Conservation (phyloP, 2,113 vertebrate species). For the Periophthalmus modestus region DNA sequence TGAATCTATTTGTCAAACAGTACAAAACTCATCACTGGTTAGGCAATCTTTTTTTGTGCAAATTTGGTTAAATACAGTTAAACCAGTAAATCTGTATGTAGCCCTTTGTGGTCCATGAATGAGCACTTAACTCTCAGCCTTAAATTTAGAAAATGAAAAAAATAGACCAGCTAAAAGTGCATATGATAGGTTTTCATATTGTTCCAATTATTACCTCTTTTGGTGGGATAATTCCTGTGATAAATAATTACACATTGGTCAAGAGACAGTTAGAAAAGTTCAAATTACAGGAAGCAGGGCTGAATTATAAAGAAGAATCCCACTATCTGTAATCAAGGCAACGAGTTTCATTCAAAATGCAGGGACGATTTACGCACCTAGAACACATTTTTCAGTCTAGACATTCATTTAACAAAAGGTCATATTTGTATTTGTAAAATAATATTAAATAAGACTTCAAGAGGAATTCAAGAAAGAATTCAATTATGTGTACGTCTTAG, state of each 20-base stretch:
- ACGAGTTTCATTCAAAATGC: background rate
- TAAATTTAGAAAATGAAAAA: background rate
- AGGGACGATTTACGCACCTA: background rate
- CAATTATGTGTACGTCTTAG: too few species aligned
- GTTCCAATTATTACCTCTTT: background rate
- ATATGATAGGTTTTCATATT: background rate
- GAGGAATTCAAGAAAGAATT: too few species aligned
- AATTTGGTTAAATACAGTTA: background rate
- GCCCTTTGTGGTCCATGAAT: background rate
- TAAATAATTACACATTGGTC: background rate
- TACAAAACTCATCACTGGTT: background rate
- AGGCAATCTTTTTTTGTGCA: background rate
- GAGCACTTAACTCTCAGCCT: background rate
- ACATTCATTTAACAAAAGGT: too few species aligned
- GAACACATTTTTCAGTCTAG: background rate
- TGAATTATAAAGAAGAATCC: too few species aligned
- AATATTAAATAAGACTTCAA: too few species aligned
- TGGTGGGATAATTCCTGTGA: background rate
- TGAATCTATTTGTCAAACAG: background rate
- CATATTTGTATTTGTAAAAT: too few species aligned
- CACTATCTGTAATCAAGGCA: background rate
- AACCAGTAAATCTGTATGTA: background rate
- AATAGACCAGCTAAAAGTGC: background rate
- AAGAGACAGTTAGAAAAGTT: background rate
- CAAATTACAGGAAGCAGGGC: too few species aligned